phyloP scores from a whole-genome alignment of 1,140 invertebrate species.

The Wasmannia auropunctata region DNA sequence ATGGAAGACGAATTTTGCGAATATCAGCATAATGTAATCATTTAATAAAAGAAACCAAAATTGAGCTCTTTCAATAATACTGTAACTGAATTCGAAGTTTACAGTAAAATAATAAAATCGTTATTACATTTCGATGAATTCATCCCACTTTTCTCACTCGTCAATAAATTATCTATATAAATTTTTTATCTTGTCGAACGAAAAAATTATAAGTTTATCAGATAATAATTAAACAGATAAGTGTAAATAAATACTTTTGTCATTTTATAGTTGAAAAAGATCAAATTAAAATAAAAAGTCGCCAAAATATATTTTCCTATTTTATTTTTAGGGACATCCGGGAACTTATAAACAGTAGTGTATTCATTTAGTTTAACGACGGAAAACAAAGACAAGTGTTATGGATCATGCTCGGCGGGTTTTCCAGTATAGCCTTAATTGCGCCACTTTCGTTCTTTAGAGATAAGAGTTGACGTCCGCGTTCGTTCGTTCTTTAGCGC shows the following conservation, averaged over 20 bases:
- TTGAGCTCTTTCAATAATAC: neutral
- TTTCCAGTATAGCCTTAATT: slow-evolving; percentile 31
- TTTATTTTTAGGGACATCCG: too few relatives aligned
- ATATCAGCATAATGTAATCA: neutral
- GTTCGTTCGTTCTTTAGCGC: slow-evolving; percentile 26
- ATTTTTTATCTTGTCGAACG: too few relatives aligned
- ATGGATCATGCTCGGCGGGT: neutral
- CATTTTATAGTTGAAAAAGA: too few relatives aligned
- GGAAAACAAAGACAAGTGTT: neutral
- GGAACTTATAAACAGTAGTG: too few relatives aligned
- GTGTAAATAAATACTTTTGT: too few relatives aligned
- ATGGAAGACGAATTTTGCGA: neutral
- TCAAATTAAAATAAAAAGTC: too few relatives aligned
- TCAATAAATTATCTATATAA: too few relatives aligned
- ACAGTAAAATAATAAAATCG: neutral
- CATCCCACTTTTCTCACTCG: too few relatives aligned
- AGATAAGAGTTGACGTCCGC: slow-evolving; percentile 6
- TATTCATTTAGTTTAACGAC: neutral
- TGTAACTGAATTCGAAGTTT: neutral
- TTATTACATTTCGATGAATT: neutral
- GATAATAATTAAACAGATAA: too few relatives aligned
- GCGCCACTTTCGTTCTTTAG: neutral
- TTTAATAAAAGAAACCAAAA: neutral
- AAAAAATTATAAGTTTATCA: too few relatives aligned
- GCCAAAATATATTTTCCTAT: too few relatives aligned